Percentiles rank a stretch among this genome's conserved stretches.
phyloP scores from a whole-genome alignment of 2,113 vertebrate species.

The Oncorhynchus nerka region DNA sequence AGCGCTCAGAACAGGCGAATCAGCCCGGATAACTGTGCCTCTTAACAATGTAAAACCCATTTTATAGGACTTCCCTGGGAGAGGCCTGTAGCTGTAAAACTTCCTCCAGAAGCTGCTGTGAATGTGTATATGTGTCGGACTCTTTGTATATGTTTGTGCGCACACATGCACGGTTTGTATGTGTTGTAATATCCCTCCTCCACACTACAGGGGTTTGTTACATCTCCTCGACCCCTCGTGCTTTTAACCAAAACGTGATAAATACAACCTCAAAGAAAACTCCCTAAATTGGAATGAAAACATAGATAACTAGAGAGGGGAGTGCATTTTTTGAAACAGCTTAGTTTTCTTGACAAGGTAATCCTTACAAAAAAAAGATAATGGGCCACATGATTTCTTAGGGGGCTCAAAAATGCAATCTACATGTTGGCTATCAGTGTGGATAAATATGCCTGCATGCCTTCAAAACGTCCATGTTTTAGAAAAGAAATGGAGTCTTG shows the following conservation, averaged over 20 bases:
- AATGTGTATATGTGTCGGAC: too few species aligned
- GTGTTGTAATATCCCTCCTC: too few species aligned
- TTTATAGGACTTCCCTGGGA: conserved; percentile 40
- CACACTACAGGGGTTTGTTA: too few species aligned
- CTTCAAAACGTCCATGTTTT: not conserved
- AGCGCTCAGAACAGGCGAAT: conserved; percentile 5
- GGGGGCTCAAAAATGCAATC: too few species aligned
- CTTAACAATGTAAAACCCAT: not conserved
- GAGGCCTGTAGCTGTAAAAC: conserved; percentile 37
- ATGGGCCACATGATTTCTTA: too few species aligned
- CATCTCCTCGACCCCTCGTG: not conserved
- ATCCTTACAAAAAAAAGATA: too few species aligned
- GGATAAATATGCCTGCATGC: not conserved
- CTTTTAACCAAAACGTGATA: not conserved
- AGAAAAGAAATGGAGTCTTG: not conserved
- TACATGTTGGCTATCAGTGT: too few species aligned
- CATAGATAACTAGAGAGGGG: not conserved
- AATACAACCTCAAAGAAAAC: not conserved
- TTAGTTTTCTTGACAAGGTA: too few species aligned
- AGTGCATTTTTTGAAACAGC: not conserved
- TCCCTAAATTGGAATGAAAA: not conserved
- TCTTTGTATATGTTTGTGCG: too few species aligned
- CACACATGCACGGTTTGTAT: too few species aligned
- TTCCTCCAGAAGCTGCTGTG: conserved; percentile 23
- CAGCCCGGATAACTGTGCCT: conserved; percentile 27